Base-by-base conservation (phyloP, 2,113 vertebrate genomes). In the Labrus mixtus region DNA sequence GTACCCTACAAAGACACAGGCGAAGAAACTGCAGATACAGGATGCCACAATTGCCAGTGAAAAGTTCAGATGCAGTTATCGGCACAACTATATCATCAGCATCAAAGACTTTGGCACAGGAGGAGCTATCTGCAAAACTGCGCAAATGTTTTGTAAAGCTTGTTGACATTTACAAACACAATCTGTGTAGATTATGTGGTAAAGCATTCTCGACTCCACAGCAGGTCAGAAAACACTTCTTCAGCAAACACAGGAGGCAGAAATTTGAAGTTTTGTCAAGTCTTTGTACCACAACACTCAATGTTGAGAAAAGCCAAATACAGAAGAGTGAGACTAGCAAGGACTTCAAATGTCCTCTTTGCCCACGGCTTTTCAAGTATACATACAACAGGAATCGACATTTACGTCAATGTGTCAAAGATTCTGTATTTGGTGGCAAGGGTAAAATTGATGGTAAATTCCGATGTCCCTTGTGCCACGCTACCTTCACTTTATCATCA, bases 301-400 rank as follows among this genome's bases (percentile, higher is more conserved):
- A 41, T 68, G 51, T 37, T 71, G 80, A 80, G 20, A 82, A 82
- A 75, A 84, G 54, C 63, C 41, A 60, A 60, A 46, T 63, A 29
- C 55, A 41, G 60, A 41, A 46, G 8, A 50, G 43, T 37, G 37
- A 69, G 3, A 33, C 1, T 0, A 8, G 0, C 17, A 58, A 17
- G 10, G 90, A 80, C 74, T 91, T 81, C 65, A 86, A 93, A 79
- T 95, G 95, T 55, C 92, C 91, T 25, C 72, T 93, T 41, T 95
- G 95, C 81, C 85, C 90, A 67, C 77, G 86, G 3, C 16, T 82
- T 63, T 95, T 95, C 83, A 94, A 88, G 59, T 91, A 94, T 56
- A 87, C 80, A 11, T 92, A 88, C 85, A 94, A 94, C 84, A 89
- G 91, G 56, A 66, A 75, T 45, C 85, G 91, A 1, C 95, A 95